Base-by-base conservation (phyloP, 2,113 vertebrate species). In the Silurus glanis region DNA sequence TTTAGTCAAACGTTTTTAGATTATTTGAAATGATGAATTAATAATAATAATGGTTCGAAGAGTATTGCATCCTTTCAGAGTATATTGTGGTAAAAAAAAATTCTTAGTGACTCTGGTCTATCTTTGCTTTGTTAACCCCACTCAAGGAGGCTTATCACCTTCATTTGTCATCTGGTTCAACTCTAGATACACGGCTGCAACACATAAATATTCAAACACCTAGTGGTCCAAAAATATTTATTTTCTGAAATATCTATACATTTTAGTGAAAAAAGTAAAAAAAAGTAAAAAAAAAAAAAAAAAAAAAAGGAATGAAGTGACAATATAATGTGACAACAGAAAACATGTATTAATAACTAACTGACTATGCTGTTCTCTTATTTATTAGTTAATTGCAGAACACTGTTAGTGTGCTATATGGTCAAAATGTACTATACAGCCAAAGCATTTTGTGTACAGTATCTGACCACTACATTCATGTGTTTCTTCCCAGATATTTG, bases 241-340 rank as follows among this genome's bases (percentile, higher is more conserved):
- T 83, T 84, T 81, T 90, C 62, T 78, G 72, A 81, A 89, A 87
- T 85, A 25, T 86, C 71, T 91, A 37, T 37, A 37, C 37, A 2
- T 37, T 37, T 37, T 37, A 37, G 37, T 37, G 37, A 37, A 37
- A 21, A 16, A 19, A 51, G n/a, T n/a, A n/a, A n/a, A n/a, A n/a
- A n/a, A n/a, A n/a, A n/a, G n/a, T n/a, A n/a, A n/a, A n/a, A n/a
- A n/a, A n/a, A n/a, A n/a, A n/a, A n/a, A n/a, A n/a, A n/a, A n/a
- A n/a, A n/a, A n/a, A 21, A 16, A 19, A 51, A 23, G 71, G 4
- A 21, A 51, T 6, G 10, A 75, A 51, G 9, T 49, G 21, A n/a
- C 10, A 37, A 37, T 37, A 37, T 2, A 37, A 37, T 4, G 9
- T 53, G 72, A 51, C 13, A n/a, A 21, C 13, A n/a, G 23, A n/a